Evolutionary conservation across 2,888 invertebrate genomes (phyloP), one percentile per base, ranked within the genome.

Genomic region (Leucophenga montana): DNA sequence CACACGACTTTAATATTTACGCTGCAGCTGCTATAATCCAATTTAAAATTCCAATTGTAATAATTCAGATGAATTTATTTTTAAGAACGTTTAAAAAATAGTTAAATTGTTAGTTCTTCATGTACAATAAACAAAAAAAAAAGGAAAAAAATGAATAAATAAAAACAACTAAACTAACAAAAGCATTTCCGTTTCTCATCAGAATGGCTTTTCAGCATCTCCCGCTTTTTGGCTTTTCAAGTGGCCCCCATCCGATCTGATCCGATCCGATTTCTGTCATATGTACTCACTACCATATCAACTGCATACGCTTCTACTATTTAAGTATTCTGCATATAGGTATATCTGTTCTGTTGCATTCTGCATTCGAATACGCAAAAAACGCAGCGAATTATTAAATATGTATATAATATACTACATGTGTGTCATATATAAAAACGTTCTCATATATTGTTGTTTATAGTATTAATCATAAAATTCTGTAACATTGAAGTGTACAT

Each of bases 171-270:
- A 73, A 69, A 73, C 65, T 72, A 78, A 76, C 72, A 78, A 72
- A 77, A 77, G 77, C 78, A 78, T 78, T 81, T 82, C 80, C 80
- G 80, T 71, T 77, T 69, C 74, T 73, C 68, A 72, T 70, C 77
- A 73, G 8, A 64, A 1, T 48, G 9, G 39, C 39, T 8, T 39
- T 39, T 39, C 11, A 39, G 39, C 39, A 39, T 3, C 61, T 27
- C 2, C 27, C 14, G 9, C 57, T 9, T 20, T 53, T 53, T 18
- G 9, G 18, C 18, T 53, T 16, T 20, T 57, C 27, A 31, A 31
- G 57, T 31, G 31, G 16, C 11, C 13, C 22, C n/a, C 18, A 22
- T 27, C 20, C 4, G n/a, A 6, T 9, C 57, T 13, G 13, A 11
- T 9, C 9, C 20, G 14, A 53, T 20, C 9, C 53, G 16, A 6